Evolutionary conservation across 2,888 invertebrate species (phyloP).

Genomic region (Caenorhabditis drosophilae): DNA sequence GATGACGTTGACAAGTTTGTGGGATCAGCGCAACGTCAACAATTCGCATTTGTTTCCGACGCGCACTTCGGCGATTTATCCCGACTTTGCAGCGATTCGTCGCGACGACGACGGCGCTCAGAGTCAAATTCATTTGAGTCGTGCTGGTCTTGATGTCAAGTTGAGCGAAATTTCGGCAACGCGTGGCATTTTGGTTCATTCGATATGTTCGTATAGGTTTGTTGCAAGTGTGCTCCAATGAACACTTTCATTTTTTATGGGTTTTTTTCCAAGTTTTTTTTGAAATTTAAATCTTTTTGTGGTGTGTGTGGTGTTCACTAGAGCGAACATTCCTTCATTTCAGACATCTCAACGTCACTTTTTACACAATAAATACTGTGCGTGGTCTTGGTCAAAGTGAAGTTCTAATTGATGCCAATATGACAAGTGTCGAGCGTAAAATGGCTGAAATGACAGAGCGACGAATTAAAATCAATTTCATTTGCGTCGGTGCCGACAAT

Average conservation of each 20-base stretch:
- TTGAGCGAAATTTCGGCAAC: conserved; percentile 14
- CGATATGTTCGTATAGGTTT: conserved; percentile 35
- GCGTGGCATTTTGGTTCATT: conserved; percentile 26
- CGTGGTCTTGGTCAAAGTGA: conserved; percentile 24
- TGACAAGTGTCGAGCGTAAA: conserved; percentile 32
- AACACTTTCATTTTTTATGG: neutral
- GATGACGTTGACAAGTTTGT: conserved; percentile 21
- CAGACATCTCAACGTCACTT: conserved; percentile 35
- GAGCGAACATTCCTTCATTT: no score
- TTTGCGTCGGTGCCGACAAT: conserved; percentile 39
- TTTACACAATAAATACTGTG: conserved; percentile 23
- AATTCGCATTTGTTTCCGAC: conserved; percentile 28
- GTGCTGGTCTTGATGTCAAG: conserved; percentile 12
- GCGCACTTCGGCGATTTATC: conserved; percentile 27
- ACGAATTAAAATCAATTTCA: conserved; percentile 36
- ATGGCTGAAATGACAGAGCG: conserved; percentile 37
- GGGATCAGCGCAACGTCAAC: conserved; percentile 21
- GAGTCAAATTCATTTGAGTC: conserved; percentile 29
- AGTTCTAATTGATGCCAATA: conserved; percentile 36
- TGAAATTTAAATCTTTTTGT: no score
- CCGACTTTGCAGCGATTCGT: conserved; percentile 34
- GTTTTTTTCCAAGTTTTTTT: no score
- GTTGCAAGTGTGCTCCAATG: neutral
- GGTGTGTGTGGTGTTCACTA: no score
- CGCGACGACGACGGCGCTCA: conserved; percentile 13